phyloP scores from a whole-genome alignment of 2,888 invertebrate genomes.

The Tenthredo mesomela region DNA sequence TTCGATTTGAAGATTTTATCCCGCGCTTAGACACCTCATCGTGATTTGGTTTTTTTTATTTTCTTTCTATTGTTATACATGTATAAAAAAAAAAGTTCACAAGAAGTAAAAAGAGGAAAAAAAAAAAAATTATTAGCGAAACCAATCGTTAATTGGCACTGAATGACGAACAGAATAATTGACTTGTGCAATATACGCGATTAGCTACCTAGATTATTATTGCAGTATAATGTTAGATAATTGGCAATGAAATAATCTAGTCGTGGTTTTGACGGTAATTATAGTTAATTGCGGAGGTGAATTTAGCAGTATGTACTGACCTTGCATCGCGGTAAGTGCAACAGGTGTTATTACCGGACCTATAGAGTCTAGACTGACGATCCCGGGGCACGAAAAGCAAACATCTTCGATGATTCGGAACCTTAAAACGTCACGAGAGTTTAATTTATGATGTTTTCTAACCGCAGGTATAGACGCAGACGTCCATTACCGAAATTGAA shows the following conservation, averaged over 20 bases:
- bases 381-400: slow-evolving; percentile 21
- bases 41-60: background rate
- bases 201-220: background rate
- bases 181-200: background rate
- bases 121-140: background rate
- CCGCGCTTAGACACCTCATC: background rate
- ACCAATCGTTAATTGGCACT: background rate
- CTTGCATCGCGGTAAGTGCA: slow-evolving; percentile 40
- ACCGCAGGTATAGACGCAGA: background rate
- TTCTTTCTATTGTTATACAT: background rate
- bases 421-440: background rate
- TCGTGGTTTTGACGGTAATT: background rate
- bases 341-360: slow-evolving; percentile 47
- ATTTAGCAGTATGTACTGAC: background rate
- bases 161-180: background rate
- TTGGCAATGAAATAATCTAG: background rate
- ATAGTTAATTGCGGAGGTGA: slow-evolving; percentile 10
- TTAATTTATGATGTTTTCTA: slow-evolving; percentile 6
- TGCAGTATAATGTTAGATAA: background rate
- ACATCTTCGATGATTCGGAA: slow-evolving; percentile 20
- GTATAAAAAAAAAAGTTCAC: background rate
- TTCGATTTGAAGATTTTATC: background rate
- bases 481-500: background rate
- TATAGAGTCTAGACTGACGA: slow-evolving; percentile 17
- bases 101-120: background rate